Conservation (phyloP, 2,888 invertebrate genomes). For the Mimachlamys varia region DNA sequence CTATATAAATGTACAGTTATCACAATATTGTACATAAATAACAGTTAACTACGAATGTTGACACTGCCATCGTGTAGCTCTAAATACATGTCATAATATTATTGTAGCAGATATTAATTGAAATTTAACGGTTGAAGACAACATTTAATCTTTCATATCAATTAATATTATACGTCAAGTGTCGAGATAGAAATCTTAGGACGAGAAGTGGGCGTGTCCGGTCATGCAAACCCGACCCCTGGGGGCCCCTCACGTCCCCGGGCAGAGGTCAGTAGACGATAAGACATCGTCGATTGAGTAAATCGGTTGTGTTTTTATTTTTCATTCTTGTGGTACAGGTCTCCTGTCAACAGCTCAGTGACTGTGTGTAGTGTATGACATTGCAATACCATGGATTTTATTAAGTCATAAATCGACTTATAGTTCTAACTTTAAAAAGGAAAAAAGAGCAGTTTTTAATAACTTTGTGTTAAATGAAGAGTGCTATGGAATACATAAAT, state of each 20-base stretch:
- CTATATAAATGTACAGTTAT: not conserved
- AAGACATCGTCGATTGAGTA: not conserved
- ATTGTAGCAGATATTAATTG: conserved; percentile 18
- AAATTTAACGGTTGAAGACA: not conserved
- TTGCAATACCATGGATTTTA: not conserved
- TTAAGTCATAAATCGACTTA: not conserved
- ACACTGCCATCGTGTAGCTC: not conserved
- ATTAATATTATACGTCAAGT: not conserved
- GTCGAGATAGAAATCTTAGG: not conserved
- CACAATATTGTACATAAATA: too few species aligned
- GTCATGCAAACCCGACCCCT: not conserved
- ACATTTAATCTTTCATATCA: not conserved
- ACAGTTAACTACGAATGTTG: not conserved
- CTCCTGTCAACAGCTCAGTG: not conserved
- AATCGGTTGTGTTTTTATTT: conserved; percentile 16
- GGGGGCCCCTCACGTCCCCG: not conserved
- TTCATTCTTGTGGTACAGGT: not conserved
- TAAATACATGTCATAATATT: not conserved
- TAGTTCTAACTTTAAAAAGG: not conserved
- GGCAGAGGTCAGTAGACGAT: not conserved
- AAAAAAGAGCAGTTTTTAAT: not conserved
- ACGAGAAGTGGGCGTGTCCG: not conserved
- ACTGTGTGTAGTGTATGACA: not conserved
- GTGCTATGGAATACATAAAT: not conserved
- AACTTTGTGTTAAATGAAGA: not conserved